These are phyloP conservation scores for Dissostichus mawsoni DNA, from an alignment of 2,113 vertebrate species.

Conservation along the genomic window DNA sequence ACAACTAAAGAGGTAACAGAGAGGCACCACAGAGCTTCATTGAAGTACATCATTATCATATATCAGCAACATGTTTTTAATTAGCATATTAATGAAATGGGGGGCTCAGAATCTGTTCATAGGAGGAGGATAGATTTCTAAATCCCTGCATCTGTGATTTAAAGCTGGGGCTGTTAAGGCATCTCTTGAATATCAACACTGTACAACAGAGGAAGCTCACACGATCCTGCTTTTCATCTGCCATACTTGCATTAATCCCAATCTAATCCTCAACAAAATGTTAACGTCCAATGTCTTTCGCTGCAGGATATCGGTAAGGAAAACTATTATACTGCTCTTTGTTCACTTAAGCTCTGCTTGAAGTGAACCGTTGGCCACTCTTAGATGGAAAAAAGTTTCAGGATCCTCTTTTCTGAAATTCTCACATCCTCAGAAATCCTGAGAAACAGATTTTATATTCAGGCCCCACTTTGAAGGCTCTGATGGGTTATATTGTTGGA, in stretches of 20 bases:
- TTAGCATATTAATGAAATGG: slow-evolving; percentile 37
- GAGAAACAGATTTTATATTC: slow-evolving; percentile 21
- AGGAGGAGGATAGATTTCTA: slow-evolving; percentile 20
- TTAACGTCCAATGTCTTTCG: slow-evolving; percentile 41
- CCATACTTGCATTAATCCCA: slow-evolving; percentile 47
- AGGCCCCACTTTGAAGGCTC: slow-evolving; percentile 22
- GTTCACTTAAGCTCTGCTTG: slow-evolving; percentile 54
- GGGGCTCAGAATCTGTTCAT: slow-evolving; percentile 25
- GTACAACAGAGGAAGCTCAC: slow-evolving; percentile 43
- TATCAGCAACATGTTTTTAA: slow-evolving; percentile 47
- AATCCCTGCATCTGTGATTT: slow-evolving; percentile 51
- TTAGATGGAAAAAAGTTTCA: slow-evolving; percentile 32
- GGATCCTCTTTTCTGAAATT: slow-evolving; percentile 26
- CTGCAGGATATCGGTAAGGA: slow-evolving; percentile 39
- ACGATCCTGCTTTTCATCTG: slow-evolving; percentile 19
- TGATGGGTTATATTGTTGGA: background rate
- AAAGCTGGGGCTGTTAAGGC: slow-evolving; percentile 55
- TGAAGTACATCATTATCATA: slow-evolving; percentile 23
- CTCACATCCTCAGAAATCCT: slow-evolving; percentile 25
- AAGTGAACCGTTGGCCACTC: slow-evolving; percentile 33
- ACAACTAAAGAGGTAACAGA: background rate
- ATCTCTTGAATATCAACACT: slow-evolving; percentile 67
- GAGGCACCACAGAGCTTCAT: background rate
- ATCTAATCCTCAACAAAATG: slow-evolving; percentile 59
- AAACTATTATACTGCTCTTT: slow-evolving; percentile 52